Base-by-base conservation (phyloP, 2,113 vertebrate genomes). In the human (Homo sapiens) region DNA sequence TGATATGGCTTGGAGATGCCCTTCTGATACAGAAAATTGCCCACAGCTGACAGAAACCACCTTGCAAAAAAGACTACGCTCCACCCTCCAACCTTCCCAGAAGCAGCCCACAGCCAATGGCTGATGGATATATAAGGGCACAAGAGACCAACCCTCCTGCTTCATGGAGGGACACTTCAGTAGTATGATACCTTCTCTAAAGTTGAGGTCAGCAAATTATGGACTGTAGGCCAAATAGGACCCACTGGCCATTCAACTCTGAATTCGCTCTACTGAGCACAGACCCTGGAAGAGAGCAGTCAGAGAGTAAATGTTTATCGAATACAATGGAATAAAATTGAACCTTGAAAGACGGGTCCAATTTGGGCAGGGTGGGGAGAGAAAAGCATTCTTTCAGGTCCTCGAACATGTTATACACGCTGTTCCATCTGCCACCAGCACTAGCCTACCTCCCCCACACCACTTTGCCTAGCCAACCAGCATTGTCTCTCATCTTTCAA, bases 401-500 rank as follows among this genome's bases (percentile, higher is more conserved):
- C 79, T 81, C 57, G 38, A 40, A 73, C 22, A 38, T 5, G 6
- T 45, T 50, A 38, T 59, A 38, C 18, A 76, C 61, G 22, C 3
- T 4, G 18, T 45, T n/a, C 23, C 20, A 20, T 17, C 68, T 73
- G 52, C 66, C 35, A 64, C n/a, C 5, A 43, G 11, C n/a, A 30
- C 23, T 35, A 14, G 30, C 45, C 59, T 25, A 30, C 64, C 52
- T 61, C 30, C 68, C 14, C 6, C 2, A 23, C 6, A 14, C 40
- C 0, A 0, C 64, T 78, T 20, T 45, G 23, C 30, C 59, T 27
- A 14, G 20, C 7, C 38, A 35, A 80, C n/a, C 30, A 0, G 0
- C 3, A 4, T 23, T 2, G 3, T 17, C 27, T 20, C 32, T 57
- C 57, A 32, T 3, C 35, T 40, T 55, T 45, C 30, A 38, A 50